A percentile compares a stretch with the other conserved stretches of the same genome.
Conservation (phyloP, 2,113 vertebrate species). For the Peromyscus polionotus region DNA sequence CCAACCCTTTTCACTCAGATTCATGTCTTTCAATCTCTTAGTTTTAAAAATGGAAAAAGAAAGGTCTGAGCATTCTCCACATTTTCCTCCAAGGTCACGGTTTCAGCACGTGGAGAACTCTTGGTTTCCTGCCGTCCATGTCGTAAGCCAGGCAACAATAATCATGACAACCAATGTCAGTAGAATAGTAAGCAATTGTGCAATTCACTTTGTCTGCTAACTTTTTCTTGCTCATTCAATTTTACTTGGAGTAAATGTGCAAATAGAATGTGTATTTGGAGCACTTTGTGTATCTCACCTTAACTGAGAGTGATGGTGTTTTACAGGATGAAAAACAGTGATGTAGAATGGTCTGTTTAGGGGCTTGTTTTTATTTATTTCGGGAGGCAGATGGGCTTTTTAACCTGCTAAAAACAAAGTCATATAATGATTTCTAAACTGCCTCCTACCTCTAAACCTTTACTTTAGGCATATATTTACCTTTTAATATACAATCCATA, state of each 20-base stretch:
- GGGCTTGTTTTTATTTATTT: neutral
- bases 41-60: neutral
- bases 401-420: neutral
- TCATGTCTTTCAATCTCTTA: neutral
- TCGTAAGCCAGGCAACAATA: neutral
- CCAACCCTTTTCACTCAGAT: neutral
- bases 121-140: neutral
- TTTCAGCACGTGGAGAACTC: neutral
- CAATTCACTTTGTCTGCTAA: neutral
- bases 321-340: neutral
- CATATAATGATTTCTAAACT: slow-evolving; percentile 27
- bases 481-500: neutral
- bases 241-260: slow-evolving; percentile 22
- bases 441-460: slow-evolving; percentile 35
- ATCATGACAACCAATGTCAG: neutral
- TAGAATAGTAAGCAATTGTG: neutral
- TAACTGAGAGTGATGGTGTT: neutral
- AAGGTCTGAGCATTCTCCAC: neutral
- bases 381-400: neutral
- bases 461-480: neutral
- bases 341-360: neutral
- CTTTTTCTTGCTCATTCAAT: neutral
- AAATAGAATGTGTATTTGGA: neutral
- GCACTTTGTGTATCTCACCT: neutral
- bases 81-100: neutral